These are phyloP conservation scores for Pangasianodon hypophthalmus DNA, from an alignment of 2,113 vertebrate species.

Conservation along the genomic window DNA sequence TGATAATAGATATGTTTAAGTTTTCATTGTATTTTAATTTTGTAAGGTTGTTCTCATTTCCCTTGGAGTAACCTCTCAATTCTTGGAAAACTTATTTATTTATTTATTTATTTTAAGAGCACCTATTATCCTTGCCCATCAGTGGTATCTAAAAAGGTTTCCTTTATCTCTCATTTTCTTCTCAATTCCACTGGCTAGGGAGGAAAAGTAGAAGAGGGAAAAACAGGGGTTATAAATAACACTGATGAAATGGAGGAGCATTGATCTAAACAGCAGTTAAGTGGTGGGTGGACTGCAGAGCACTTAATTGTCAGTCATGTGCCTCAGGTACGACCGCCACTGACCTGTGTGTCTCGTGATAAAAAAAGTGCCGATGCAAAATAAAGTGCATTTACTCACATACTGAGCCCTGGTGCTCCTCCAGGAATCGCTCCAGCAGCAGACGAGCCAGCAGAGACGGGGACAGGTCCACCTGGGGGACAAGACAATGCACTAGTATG, in stretches of 20 bases:
- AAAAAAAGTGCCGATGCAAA: constrained; percentile 64
- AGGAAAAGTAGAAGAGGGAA: constrained; percentile 39
- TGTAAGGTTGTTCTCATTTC: not conserved
- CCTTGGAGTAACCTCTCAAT: not conserved
- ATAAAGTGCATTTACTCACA: constrained; percentile 77
- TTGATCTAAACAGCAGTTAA: constrained; percentile 76
- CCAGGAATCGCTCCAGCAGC: constrained; percentile 88
- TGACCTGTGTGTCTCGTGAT: constrained; percentile 65
- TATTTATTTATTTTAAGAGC: not conserved
- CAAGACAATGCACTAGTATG: constrained; percentile 16
- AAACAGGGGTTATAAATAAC: constrained; percentile 71
- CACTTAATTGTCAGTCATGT: constrained; percentile 80
- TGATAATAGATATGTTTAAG: not conserved
- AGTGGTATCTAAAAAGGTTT: constrained; percentile 54
- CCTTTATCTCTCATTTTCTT: constrained; percentile 59
- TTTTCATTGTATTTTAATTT: not conserved
- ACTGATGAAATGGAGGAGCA: constrained; percentile 73
- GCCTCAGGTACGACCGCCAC: constrained; percentile 71
- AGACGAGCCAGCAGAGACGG: constrained; percentile 92
- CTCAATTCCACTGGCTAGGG: constrained; percentile 56
- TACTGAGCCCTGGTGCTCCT: constrained; percentile 76
- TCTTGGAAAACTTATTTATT: not conserved
- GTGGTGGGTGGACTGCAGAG: constrained; percentile 75
- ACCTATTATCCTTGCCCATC: constrained; percentile 49
- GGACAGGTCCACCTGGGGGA: constrained; percentile 87